Percentiles rank a stretch among this genome's conserved stretches.
Conservation (phyloP, 2,888 invertebrate species). For the Scrobipalpa costella region DNA sequence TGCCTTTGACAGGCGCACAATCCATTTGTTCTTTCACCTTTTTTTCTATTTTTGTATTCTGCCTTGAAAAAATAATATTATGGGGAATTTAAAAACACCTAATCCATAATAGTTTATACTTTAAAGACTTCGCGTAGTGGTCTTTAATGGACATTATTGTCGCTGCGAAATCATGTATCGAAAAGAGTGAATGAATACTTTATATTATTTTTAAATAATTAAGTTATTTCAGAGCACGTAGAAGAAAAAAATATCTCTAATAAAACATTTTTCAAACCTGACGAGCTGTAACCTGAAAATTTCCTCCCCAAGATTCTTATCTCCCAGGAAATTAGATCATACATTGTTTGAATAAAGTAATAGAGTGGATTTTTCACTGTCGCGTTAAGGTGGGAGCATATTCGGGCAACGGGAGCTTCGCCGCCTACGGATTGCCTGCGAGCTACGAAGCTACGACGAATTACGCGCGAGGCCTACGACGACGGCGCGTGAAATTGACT, state of each 20-base stretch:
- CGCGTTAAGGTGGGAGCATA: constrained; percentile 43
- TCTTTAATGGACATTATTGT: too few relatives aligned
- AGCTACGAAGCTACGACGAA: constrained; percentile 40
- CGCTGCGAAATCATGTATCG: too few relatives aligned
- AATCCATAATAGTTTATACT: too few relatives aligned
- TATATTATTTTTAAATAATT: too few relatives aligned
- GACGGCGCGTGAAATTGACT: constrained; percentile 76
- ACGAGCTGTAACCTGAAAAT: background rate
- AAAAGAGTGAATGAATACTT: too few relatives aligned
- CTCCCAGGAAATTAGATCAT: constrained; percentile 38
- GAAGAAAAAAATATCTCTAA: background rate
- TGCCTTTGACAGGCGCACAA: too few relatives aligned
- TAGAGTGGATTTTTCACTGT: constrained; percentile 56
- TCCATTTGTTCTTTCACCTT: too few relatives aligned
- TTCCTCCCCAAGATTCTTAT: background rate
- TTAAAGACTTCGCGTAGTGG: too few relatives aligned
- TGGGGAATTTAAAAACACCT: too few relatives aligned
- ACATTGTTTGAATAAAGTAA: constrained; percentile 55
- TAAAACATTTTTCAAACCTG: background rate
- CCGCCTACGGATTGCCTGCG: constrained; percentile 28
- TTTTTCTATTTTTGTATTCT: too few relatives aligned
- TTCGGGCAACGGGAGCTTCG: constrained; percentile 37
- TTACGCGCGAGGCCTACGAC: constrained; percentile 57
- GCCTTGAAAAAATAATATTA: too few relatives aligned
- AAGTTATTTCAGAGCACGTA: too few relatives aligned